Evolutionary conservation across 2,888 invertebrate species (phyloP), one percentile per base, ranked within the genome.

Genomic region (Spisula subtruncata): DNA sequence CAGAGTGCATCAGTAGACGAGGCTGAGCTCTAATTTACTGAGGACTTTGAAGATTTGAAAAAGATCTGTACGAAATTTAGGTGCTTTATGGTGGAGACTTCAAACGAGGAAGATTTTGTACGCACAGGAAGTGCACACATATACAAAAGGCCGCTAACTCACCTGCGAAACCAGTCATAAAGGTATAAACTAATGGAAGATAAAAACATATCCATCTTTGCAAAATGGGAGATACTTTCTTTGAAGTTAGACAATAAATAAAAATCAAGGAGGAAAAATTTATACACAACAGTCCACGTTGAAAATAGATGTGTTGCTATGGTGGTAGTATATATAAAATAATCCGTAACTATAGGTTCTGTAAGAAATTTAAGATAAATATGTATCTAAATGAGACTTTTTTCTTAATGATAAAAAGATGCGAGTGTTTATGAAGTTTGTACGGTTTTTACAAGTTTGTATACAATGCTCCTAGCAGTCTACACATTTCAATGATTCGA

Each of bases 391-490:
- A 83, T 66, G 35, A 46, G 46, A 79, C 60, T 79, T 89, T 89
- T 83, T 86, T 79, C 71, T 82, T 83, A 88, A 89, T 83, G 82
- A 82, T 86, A 54, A 89, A 89, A 89, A 85, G 89, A 91, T 89
- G 85, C 66, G 41, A 29, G 6, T 89, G 89, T 91, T 91, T 91
- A 87, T 75, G 41, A 85, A 82, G 75, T 46, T 51, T 48, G 48
- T 83, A 91, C 85, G 79, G 87, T 89, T 89, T 91, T 85, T 91
- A 83, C 87, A 87, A 89, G 85, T 83, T 85, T 91, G 91, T 89
- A 87, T 89, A 91, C 66, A 32, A 75, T 29, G 81, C 54, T 41
- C 89, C 56, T 91, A 83, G 81, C 86, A 89, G 89, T 89, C 89
- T 91, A 87, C 87, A 87, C 89, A 91, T 89, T 91, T 89, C 87